phyloP scores from a whole-genome alignment of 2,113 vertebrate species.

The Cairina moschata region DNA sequence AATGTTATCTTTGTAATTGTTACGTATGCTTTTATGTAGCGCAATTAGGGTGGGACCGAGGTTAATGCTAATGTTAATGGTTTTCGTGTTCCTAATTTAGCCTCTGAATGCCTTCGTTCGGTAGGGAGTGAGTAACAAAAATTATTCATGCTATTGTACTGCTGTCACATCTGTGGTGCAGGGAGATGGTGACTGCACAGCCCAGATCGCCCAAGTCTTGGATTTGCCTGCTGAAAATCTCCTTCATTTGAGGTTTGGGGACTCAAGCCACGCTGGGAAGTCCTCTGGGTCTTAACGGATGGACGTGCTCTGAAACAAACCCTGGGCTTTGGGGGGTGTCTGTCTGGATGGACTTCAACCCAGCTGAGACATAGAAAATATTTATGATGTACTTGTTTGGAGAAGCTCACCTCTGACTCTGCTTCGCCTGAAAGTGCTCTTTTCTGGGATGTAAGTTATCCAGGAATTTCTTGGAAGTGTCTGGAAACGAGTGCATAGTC shows the following conservation, averaged over 20 bases:
- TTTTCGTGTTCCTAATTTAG: slow-evolving; percentile 34
- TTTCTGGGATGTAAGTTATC: neutral
- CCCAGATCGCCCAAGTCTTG: neutral
- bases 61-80: slow-evolving; percentile 19
- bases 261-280: accelerated
- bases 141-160: neutral
- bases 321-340: neutral
- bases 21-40: neutral
- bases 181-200: neutral
- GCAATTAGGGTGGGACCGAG: slow-evolving; percentile 25
- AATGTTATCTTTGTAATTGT: slow-evolving; percentile 60
- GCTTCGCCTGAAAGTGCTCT: neutral
- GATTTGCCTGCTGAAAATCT: neutral
- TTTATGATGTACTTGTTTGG: accelerated
- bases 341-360: neutral
- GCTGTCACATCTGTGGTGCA: neutral
- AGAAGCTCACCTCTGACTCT: neutral
- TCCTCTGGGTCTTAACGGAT: neutral
- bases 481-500: neutral
- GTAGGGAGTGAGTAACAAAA: neutral
- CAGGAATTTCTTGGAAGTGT: neutral
- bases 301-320: neutral
- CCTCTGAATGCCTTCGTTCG: neutral
- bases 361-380: neutral
- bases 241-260: neutral